Evolutionary conservation across 2,113 vertebrate genomes (phyloP).

Genomic region (Leptodactylus fuscus): DNA sequence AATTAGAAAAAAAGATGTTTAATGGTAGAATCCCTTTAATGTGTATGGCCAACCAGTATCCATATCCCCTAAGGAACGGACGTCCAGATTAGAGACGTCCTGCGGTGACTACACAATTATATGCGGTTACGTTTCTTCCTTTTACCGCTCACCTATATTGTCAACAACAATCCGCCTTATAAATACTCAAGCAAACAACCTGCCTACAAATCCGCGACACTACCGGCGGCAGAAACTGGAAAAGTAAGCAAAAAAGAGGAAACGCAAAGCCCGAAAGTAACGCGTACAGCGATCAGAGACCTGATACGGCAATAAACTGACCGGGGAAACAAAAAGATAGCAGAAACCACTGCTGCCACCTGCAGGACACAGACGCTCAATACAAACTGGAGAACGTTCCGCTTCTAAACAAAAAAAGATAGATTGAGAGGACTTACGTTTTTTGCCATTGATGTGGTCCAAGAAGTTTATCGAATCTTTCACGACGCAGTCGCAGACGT

Average conservation of each 20-base stretch:
- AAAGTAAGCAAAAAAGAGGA: neutral
- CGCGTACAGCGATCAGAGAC: neutral
- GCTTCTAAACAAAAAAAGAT: neutral
- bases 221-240: too few species aligned
- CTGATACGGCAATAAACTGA: neutral
- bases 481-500: conserved; percentile 98
- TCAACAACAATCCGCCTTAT: too few species aligned
- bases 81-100: too few species aligned
- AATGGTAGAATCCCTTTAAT: too few species aligned
- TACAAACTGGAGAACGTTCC: neutral
- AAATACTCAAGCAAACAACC: too few species aligned
- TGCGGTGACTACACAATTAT: too few species aligned
- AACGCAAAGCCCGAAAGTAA: neutral
- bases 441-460: conserved; percentile 99
- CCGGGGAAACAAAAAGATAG: neutral
- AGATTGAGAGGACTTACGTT: conserved; percentile 82
- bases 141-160: too few species aligned
- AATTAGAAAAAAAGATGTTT: too few species aligned
- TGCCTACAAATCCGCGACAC: too few species aligned
- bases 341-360: conserved; percentile 24
- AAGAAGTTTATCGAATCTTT: conserved; percentile 99
- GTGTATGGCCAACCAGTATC: too few species aligned
- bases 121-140: too few species aligned
- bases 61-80: too few species aligned
- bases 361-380: neutral